These are phyloP conservation scores for Sylvilagus bachmani DNA, from an alignment of 2,113 vertebrate genomes.

Conservation along the genomic window DNA sequence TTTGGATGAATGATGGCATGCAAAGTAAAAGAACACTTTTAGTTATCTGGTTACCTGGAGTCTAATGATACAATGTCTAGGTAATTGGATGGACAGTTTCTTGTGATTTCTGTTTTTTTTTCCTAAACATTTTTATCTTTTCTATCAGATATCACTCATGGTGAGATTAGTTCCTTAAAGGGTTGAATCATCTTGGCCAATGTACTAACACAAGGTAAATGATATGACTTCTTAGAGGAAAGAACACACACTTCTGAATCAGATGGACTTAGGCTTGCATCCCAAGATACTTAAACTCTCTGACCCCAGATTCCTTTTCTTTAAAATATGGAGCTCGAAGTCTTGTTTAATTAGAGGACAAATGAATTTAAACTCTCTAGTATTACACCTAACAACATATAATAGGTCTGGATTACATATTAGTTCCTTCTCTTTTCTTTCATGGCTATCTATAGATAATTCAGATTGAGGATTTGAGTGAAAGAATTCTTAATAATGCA, in stretches of 20 bases:
- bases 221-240: background rate
- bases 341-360: background rate
- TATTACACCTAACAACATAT: background rate
- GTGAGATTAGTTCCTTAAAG: background rate
- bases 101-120: background rate
- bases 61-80: background rate
- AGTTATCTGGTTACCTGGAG: background rate
- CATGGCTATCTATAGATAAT: background rate
- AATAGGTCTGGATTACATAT: background rate
- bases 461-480: conserved; percentile 11
- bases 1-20: background rate
- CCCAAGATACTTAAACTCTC: background rate
- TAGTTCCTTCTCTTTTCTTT: background rate
- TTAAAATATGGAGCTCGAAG: background rate
- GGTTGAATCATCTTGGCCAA: background rate
- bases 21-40: background rate
- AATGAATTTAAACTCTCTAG: background rate
- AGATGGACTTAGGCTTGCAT: background rate
- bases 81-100: background rate
- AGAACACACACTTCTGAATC: conserved; percentile 4
- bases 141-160: background rate
- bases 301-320: background rate
- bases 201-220: background rate
- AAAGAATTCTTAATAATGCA: conserved; percentile 55
- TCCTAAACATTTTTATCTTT: background rate